Evolutionary conservation across 35 echinoderm and acorn worm species (phyloP).

Genomic region (Lytechinus variegatus): DNA sequence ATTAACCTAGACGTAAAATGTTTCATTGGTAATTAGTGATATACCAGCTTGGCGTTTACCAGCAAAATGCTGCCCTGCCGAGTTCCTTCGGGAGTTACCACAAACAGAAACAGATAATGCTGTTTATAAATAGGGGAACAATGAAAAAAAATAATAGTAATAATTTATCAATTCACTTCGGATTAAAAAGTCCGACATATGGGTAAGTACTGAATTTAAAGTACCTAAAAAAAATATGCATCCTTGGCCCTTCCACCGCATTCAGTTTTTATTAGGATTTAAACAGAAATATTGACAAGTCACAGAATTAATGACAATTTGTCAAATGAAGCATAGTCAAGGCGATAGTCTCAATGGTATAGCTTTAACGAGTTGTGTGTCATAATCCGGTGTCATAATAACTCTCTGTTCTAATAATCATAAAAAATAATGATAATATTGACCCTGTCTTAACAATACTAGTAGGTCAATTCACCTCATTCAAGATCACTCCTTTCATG

Average conservation of each 20-base stretch:
- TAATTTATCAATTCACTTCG: too few relatives aligned
- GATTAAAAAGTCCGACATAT: too few relatives aligned
- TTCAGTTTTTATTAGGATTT: neutral
- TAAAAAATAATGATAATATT: neutral
- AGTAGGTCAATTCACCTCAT: neutral
- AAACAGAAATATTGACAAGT: neutral
- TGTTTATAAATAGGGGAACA: too few relatives aligned
- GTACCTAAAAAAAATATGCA: neutral
- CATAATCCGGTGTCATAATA: neutral
- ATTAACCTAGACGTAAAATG: too few relatives aligned
- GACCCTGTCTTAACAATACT: neutral
- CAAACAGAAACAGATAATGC: too few relatives aligned
- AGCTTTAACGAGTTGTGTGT: neutral
- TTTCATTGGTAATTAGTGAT: too few relatives aligned
- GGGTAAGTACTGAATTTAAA: too few relatives aligned
- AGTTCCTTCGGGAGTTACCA: too few relatives aligned
- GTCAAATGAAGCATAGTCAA: neutral
- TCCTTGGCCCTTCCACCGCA: neutral
- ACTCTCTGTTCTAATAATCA: neutral
- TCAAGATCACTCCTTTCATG: neutral
- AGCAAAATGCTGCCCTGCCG: too few relatives aligned
- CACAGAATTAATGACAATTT: neutral
- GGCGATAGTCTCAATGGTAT: neutral
- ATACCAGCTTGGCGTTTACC: too few relatives aligned
- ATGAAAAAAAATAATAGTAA: too few relatives aligned